phyloP scores from a whole-genome alignment of 2,888 invertebrate genomes.

The Phrixothrix hirtus region DNA sequence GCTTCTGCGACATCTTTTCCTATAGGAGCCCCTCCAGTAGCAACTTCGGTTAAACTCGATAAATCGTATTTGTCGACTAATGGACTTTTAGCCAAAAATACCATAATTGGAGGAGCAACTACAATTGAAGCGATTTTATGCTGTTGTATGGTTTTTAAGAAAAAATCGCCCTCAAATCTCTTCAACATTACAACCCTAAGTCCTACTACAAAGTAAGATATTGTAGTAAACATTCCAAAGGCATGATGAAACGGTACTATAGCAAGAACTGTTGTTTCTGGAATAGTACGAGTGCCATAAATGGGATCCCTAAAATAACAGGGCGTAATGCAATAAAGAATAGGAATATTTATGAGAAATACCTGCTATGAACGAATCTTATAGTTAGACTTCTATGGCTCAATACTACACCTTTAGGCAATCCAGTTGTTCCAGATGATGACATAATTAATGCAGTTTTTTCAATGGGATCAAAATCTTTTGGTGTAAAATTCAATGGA shows the following conservation, averaged over 20 bases:
- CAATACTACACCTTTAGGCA: too few relatives aligned
- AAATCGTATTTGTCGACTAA: conserved; percentile 72
- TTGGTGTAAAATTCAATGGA: too few relatives aligned
- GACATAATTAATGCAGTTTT: too few relatives aligned
- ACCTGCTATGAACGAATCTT: too few relatives aligned
- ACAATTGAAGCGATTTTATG: conserved; percentile 40
- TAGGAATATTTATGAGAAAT: too few relatives aligned
- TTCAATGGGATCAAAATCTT: too few relatives aligned
- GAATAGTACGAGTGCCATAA: conserved; percentile 9
- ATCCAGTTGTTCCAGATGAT: too few relatives aligned
- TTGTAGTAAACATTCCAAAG: conserved; percentile 39
- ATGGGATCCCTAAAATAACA: conserved; percentile 28
- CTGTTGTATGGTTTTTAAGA: conserved; percentile 59
- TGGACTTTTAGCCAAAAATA: conserved; percentile 78
- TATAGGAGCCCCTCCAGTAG: conserved; percentile 79
- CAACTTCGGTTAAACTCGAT: conserved; percentile 65
- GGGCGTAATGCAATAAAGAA: not conserved
- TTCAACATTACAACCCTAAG: conserved; percentile 38
- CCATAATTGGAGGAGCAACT: conserved; percentile 58
- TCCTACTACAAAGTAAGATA: conserved; percentile 35
- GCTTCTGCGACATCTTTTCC: conserved; percentile 61
- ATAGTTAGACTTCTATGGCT: too few relatives aligned
- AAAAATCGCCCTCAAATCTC: conserved; percentile 69
- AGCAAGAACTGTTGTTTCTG: conserved; percentile 27
- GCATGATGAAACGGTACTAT: conserved; percentile 43